Conservation (phyloP, 2,113 vertebrate species). For the Lates calcarifer region DNA sequence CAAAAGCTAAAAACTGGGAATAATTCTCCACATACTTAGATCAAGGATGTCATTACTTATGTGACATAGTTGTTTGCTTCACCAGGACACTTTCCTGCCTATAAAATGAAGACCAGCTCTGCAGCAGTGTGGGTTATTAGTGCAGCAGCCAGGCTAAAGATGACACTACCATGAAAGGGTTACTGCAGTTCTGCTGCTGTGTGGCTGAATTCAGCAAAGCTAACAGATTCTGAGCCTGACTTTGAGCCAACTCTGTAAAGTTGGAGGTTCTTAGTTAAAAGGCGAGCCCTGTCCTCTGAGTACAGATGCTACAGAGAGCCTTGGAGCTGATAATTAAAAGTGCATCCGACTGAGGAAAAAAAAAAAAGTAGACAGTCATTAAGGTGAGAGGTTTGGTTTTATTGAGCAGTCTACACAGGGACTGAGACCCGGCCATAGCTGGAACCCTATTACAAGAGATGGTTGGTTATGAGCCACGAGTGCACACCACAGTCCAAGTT, state of each 20-base stretch:
- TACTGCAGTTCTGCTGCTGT: conserved; percentile 24
- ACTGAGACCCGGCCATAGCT: conserved; percentile 41
- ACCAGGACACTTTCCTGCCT: not conserved
- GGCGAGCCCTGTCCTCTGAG: conserved; percentile 44
- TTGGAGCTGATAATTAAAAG: conserved; percentile 80
- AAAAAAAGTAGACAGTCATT: conserved; percentile 71
- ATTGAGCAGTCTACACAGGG: conserved; percentile 49
- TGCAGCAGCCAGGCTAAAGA: not conserved
- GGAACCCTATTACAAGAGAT: conserved; percentile 31
- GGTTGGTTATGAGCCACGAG: conserved; percentile 45
- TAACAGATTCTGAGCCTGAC: conserved; percentile 41
- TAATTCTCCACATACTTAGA: conserved; percentile 11
- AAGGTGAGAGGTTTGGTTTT: conserved; percentile 70
- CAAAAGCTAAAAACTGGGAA: conserved; percentile 10
- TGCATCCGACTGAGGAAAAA: conserved; percentile 68
- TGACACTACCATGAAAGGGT: conserved; percentile 1
- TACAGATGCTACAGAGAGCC: conserved; percentile 55
- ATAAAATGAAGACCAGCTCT: conserved; percentile 22
- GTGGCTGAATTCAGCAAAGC: conserved; percentile 48
- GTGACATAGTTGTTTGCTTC: conserved; percentile 16
- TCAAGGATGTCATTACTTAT: not conserved
- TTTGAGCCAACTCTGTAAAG: conserved; percentile 62
- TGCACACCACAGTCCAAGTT: conserved; percentile 31
- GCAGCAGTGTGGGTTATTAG: not conserved
- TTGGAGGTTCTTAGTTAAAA: conserved; percentile 66